Conservation (phyloP, 2,113 vertebrate genomes). For the Suncus etruscus region DNA sequence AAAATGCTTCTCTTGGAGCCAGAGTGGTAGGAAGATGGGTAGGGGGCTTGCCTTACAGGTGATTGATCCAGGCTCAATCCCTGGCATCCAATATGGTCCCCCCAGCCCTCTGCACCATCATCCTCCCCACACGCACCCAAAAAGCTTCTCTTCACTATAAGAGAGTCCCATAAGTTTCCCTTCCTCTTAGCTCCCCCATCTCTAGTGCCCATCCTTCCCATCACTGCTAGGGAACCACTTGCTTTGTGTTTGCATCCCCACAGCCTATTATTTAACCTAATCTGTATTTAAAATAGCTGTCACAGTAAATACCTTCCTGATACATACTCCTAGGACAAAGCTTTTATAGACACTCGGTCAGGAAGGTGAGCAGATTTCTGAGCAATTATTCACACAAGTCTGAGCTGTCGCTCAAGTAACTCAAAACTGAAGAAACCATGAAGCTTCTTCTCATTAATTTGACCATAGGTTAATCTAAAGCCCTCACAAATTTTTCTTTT, state of each 20-base stretch:
- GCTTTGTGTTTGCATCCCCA: background rate
- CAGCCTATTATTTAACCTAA: background rate
- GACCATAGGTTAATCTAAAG: background rate
- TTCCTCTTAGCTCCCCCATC: background rate
- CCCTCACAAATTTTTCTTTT: background rate
- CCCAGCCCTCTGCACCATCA: background rate
- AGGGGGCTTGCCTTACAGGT: no score
- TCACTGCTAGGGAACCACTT: background rate
- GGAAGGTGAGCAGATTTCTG: conserved; percentile 11
- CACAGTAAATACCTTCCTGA: background rate
- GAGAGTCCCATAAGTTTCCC: background rate
- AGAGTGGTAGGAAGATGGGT: no score
- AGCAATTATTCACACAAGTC: background rate
- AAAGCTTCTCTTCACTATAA: background rate
- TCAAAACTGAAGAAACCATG: background rate
- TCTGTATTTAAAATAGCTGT: background rate
- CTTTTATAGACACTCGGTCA: background rate
- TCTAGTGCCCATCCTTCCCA: background rate
- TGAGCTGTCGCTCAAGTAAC: background rate
- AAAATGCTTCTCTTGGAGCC: no score
- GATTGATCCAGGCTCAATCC: no score
- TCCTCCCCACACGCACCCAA: background rate
- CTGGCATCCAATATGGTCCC: background rate
- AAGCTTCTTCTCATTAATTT: conserved; percentile 5
- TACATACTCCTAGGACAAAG: background rate